Conservation (phyloP, 2,888 invertebrate genomes). For the Ennomos quercinarius region DNA sequence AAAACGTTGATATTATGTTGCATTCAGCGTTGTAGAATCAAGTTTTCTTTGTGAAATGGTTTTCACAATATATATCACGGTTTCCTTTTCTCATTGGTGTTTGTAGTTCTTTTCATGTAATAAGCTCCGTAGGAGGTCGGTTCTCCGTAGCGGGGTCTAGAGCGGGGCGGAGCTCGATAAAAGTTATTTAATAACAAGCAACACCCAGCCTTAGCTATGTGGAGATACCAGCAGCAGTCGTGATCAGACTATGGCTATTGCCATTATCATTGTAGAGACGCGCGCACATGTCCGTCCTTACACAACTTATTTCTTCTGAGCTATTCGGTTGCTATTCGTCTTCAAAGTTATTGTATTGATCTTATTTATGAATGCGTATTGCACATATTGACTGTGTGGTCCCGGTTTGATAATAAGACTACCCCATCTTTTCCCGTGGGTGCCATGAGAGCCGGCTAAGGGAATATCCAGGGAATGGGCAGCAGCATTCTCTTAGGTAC, state of each 20-base stretch:
- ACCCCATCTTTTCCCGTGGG: too few species aligned
- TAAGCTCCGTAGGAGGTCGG: conserved; percentile 49
- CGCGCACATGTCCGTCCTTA: conserved; percentile 7
- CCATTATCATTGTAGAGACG: conserved; percentile 30
- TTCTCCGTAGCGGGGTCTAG: conserved; percentile 43
- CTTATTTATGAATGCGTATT: conserved; percentile 7
- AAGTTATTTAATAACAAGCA: conserved; percentile 82
- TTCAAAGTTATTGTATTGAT: conserved; percentile 3
- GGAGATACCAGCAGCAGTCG: conserved; percentile 46
- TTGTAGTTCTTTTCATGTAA: conserved; percentile 50
- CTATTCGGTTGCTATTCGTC: conserved; percentile 2
- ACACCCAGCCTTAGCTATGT: conserved; percentile 60
- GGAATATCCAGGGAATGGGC: too few species aligned
- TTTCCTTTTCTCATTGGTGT: conserved; percentile 42
- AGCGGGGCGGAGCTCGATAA: conserved; percentile 68
- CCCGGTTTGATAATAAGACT: too few species aligned
- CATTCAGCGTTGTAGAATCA: not conserved
- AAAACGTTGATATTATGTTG: too few species aligned
- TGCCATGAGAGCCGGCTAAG: too few species aligned
- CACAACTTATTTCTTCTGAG: conserved; percentile 13
- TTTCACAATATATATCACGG: conserved; percentile 28
- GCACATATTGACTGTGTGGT: conserved; percentile 10
- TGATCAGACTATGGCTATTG: conserved; percentile 54
- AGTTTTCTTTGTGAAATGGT: conserved; percentile 6
- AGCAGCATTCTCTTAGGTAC: too few species aligned